phyloP scores from a whole-genome alignment of 2,797 vertebrate genomes.

The Clarias fuscus region DNA sequence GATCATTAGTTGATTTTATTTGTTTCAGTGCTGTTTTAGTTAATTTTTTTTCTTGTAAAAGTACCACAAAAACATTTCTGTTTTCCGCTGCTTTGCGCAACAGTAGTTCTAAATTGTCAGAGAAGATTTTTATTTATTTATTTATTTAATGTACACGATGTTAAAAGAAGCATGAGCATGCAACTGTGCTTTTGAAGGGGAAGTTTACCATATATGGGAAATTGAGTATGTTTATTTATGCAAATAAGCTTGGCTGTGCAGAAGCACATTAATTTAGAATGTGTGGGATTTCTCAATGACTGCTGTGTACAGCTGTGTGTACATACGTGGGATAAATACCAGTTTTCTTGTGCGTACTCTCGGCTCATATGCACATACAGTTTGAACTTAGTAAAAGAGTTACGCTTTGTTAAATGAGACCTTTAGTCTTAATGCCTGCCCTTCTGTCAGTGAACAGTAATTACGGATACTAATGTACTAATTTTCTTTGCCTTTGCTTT shows the following conservation, averaged over 20 bases:
- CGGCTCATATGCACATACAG: not conserved
- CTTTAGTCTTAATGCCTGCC: not conserved
- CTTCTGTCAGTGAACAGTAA: not conserved
- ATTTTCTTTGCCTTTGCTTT: not conserved
- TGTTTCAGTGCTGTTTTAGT: no score
- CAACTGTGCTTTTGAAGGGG: not conserved
- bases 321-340: not conserved
- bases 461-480: not conserved
- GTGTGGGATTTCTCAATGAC: not conserved
- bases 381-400: not conserved
- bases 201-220: not conserved
- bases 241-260: not conserved
- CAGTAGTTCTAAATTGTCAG: not conserved
- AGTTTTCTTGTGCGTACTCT: not conserved
- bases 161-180: not conserved
- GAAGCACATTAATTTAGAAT: not conserved
- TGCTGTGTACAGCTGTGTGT: not conserved
- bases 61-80: no score
- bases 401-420: not conserved
- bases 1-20: no score
- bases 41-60: not conserved
- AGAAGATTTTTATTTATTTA: not conserved
- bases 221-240: not conserved
- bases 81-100: no score
- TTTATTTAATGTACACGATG: not conserved